phyloP scores from a whole-genome alignment of 2,888 invertebrate genomes.

The Stenoptilia bipunctidactyla region DNA sequence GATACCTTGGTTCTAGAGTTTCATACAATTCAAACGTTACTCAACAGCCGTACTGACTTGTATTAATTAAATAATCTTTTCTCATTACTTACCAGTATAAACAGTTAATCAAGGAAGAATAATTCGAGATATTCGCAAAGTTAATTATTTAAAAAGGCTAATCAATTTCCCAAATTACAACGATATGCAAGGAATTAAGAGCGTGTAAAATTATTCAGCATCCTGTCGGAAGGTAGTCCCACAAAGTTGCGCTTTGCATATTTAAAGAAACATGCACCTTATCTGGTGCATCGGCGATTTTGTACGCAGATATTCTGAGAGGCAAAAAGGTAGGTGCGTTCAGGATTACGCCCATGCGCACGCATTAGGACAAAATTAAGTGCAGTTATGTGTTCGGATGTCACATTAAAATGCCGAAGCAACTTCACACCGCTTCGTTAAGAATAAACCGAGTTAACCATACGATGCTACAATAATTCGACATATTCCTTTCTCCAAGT shows the following conservation, averaged over 20 bases:
- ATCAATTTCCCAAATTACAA: slow-evolving; percentile 12
- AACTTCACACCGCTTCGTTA: slow-evolving; percentile 42
- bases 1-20: too few relatives aligned
- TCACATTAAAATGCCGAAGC: slow-evolving; percentile 66
- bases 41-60: too few relatives aligned
- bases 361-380: slow-evolving; percentile 69
- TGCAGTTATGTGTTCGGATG: slow-evolving; percentile 63
- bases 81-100: too few relatives aligned
- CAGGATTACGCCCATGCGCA: slow-evolving; percentile 38
- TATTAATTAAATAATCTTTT: too few relatives aligned
- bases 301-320: slow-evolving; percentile 50
- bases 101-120: too few relatives aligned
- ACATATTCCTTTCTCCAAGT: slow-evolving; percentile 33
- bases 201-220: slow-evolving; percentile 67
- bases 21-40: too few relatives aligned
- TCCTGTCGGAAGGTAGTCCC: slow-evolving; percentile 50
- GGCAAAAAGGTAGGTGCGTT: slow-evolving; percentile 46
- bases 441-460: slow-evolving; percentile 39
- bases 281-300: slow-evolving; percentile 63
- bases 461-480: slow-evolving; percentile 54
- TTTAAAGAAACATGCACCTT: slow-evolving; percentile 62
- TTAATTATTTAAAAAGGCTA: slow-evolving; percentile 1
- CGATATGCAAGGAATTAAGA: slow-evolving; percentile 58
- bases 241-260: slow-evolving; percentile 67
- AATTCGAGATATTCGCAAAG: neutral